A percentile compares a stretch with the other conserved stretches of the same genome.
Conservation (phyloP, 2,888 invertebrate species). For the Druceiella hillmani region DNA sequence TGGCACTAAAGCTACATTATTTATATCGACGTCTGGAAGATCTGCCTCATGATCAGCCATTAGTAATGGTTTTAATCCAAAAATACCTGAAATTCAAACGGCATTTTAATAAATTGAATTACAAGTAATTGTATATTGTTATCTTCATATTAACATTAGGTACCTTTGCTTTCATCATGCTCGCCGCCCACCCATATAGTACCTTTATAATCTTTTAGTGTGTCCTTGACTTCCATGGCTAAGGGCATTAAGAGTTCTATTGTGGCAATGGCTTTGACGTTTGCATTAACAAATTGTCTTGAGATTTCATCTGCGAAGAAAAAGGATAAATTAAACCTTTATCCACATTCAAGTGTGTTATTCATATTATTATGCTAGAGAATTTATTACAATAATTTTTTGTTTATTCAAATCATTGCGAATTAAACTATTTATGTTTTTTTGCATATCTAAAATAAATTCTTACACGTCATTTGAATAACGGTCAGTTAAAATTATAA, state of each 20-base stretch:
- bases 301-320: slow-evolving; percentile 53
- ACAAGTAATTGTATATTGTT: background rate
- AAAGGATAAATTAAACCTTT: too few species aligned
- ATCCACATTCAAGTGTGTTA: too few species aligned
- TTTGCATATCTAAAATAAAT: too few species aligned
- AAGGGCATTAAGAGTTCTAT: slow-evolving; percentile 58
- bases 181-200: slow-evolving; percentile 61
- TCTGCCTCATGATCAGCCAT: slow-evolving; percentile 43
- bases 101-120: slow-evolving; percentile 2
- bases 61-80: slow-evolving; percentile 42
- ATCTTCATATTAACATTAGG: too few species aligned
- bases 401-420: too few species aligned
- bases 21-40: slow-evolving; percentile 39
- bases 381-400: too few species aligned
- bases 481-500: too few species aligned
- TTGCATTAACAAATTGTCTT: slow-evolving; percentile 58
- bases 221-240: slow-evolving; percentile 49
- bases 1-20: slow-evolving; percentile 53
- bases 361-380: too few species aligned
- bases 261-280: slow-evolving; percentile 58
- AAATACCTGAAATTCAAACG: slow-evolving; percentile 35
- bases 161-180: slow-evolving; percentile 33
- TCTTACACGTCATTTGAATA: too few species aligned
- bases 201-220: slow-evolving; percentile 52
- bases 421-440: too few species aligned